These are phyloP conservation scores for Neofelis nebulosa DNA, from an alignment of 2,113 vertebrate genomes.

Conservation along the genomic window DNA sequence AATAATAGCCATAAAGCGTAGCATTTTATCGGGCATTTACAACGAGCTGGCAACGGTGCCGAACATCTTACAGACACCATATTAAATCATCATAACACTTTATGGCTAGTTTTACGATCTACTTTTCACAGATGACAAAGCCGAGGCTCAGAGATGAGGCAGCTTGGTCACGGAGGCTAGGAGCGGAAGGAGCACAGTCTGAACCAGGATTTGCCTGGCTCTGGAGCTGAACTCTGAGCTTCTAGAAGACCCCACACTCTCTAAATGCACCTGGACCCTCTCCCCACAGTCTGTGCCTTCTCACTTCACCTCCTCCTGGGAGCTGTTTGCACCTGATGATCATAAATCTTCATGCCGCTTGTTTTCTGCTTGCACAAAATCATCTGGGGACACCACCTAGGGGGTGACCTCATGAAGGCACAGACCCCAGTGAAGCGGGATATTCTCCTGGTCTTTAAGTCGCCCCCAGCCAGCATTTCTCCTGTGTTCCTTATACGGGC, in stretches of 20 bases:
- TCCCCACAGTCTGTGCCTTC: rapidly evolving
- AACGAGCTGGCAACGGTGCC: neutral
- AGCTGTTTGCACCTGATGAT: too few species aligned
- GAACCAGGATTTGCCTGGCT: neutral
- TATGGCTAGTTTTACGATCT: neutral
- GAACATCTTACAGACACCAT: too few species aligned
- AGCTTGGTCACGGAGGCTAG: neutral
- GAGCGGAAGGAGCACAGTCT: neutral
- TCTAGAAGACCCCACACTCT: too few species aligned
- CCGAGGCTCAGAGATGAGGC: neutral
- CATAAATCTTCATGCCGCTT: too few species aligned
- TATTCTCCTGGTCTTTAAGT: neutral
- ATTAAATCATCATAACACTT: neutral
- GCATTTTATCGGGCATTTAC: neutral
- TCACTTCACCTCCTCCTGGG: too few species aligned
- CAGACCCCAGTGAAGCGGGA: neutral
- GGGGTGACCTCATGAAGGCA: neutral
- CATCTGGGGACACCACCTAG: neutral
- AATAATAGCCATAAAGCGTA: neutral
- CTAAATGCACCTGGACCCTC: neutral
- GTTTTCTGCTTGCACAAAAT: neutral
- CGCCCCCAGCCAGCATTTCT: neutral
- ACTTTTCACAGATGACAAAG: neutral
- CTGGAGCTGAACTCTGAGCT: neutral
- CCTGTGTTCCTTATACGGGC: neutral